Evolutionary conservation across 2,888 invertebrate genomes (phyloP), one percentile per base, ranked within the genome.

Genomic region (Fissipunctia ypsillon): DNA sequence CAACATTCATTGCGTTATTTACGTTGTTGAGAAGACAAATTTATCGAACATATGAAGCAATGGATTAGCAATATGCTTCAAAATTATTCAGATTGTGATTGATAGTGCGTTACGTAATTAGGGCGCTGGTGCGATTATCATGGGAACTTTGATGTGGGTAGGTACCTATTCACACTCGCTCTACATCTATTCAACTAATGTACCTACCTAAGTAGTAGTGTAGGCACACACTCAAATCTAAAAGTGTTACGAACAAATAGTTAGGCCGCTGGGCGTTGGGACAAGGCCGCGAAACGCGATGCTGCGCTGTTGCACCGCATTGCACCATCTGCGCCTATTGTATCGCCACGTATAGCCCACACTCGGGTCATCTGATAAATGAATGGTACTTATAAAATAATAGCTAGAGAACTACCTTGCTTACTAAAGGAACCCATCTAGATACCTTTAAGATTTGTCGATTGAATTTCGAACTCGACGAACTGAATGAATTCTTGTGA

Each of bases 261-360:
- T 38, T 59, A 60, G 66, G 45, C 52, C 52, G 4, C 25, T 65
- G 25, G 65, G 65, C 54, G 70, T 75, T 12, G 50, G 56, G 31
- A 70, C 78, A 83, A 85, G 83, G 84, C 73, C 73, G 31, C 38
- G 48, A 38, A 45, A n/a, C 64, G 63, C 56, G 74, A 76, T 76
- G 80, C 82, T 84, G 78, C 66, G 66, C 38, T 43, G 68, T 73
- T 82, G 76, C 83, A 83, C 71, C 63, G 76, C 76, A 83, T 84
- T 84, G 81, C 84, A 84, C 78, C 83, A 84, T 76, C 60, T 57
- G 52, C 35, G 54, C 16, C 35, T 56, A 66, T 63, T 60, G n/a
- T 69, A 57, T 43, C n/a, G 10, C 48, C 59, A 59, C 59, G 38
- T 45, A 38, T n/a, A 25, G 25, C 56, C 50, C 71, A 71, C 64